phyloP scores from a whole-genome alignment of 2,888 invertebrate genomes.

The Tinea pellionella region DNA sequence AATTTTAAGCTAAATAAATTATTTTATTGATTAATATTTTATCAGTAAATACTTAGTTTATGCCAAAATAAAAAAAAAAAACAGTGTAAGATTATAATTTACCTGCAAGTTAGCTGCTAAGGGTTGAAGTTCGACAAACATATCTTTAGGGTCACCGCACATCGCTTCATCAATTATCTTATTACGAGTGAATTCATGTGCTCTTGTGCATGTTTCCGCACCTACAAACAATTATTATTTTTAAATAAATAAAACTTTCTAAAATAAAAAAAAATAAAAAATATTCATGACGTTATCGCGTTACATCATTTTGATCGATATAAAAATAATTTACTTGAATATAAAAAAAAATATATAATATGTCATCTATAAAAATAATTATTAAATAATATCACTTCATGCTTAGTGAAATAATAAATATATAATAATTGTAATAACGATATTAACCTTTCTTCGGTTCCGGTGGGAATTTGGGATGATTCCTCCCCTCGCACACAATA shows the following conservation, averaged over 20 bases:
- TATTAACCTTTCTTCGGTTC: constrained; percentile 38
- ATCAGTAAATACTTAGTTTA: too few relatives aligned
- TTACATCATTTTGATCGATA: not conserved
- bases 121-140: constrained; percentile 42
- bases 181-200: constrained; percentile 34
- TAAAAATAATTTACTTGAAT: not conserved
- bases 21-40: too few relatives aligned
- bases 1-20: too few relatives aligned
- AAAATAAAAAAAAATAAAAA: not conserved
- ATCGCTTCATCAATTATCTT: constrained; percentile 45
- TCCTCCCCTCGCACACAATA: constrained; percentile 16
- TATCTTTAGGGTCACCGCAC: constrained; percentile 53
- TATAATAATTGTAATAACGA: not conserved
- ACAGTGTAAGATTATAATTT: constrained; percentile 17
- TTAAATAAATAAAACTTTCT: not conserved
- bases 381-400: not conserved
- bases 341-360: not conserved
- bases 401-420: not conserved
- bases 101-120: constrained; percentile 48
- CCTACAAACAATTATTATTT: not conserved
- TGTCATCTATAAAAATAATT: not conserved
- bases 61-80: too few relatives aligned
- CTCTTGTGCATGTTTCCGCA: constrained; percentile 42
- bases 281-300: not conserved
- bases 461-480: constrained; percentile 43